Evolutionary conservation across 1,140 invertebrate species (phyloP).

Genomic region (Nephila pilipes): DNA sequence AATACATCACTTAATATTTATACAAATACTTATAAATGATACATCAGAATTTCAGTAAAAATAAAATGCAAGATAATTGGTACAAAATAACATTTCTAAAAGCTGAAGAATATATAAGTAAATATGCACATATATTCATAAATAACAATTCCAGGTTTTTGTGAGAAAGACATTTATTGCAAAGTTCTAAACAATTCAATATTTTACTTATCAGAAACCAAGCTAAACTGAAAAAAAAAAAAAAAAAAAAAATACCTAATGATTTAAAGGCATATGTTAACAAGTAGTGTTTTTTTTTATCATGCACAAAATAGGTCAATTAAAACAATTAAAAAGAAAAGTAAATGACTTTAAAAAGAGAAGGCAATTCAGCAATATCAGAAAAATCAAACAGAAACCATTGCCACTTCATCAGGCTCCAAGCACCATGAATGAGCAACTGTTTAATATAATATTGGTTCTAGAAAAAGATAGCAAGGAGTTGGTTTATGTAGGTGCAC

Average conservation of each 20-base stretch:
- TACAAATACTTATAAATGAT: too few species aligned
- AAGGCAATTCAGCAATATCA: not conserved
- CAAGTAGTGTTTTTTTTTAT: too few species aligned
- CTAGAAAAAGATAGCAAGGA: not conserved
- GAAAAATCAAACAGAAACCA: not conserved
- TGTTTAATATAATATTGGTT: not conserved
- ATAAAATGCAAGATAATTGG: too few species aligned
- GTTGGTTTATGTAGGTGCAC: not conserved
- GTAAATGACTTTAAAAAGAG: not conserved
- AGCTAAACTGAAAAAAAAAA: not conserved
- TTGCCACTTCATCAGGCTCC: conserved; percentile 14
- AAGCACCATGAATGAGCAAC: conserved; percentile 73
- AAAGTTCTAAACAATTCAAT: too few species aligned
- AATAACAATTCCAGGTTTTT: not conserved
- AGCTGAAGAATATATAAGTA: not conserved
- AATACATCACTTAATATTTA: too few species aligned
- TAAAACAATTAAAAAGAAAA: not conserved
- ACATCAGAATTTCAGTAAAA: too few species aligned
- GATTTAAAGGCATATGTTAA: too few species aligned
- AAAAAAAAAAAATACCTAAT: not conserved
- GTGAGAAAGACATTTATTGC: not conserved
- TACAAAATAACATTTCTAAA: too few species aligned
- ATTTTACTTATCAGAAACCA: not conserved
- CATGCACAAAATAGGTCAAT: too few species aligned
- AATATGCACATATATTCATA: not conserved